Conservation (phyloP, 1,140 invertebrate genomes). For the Drosophila parvula region DNA sequence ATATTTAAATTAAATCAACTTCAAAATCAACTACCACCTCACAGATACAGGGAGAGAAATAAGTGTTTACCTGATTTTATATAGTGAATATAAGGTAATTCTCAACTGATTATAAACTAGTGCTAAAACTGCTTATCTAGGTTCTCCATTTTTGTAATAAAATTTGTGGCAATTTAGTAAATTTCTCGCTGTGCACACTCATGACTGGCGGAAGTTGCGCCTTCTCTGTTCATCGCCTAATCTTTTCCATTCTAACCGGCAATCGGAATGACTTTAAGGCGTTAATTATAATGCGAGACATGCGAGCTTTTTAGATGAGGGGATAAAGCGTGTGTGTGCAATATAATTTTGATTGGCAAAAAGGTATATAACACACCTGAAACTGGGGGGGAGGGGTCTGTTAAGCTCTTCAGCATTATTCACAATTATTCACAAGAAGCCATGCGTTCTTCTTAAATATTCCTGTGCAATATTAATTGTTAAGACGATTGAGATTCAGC, state of each 20-base stretch:
- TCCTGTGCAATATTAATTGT: neutral
- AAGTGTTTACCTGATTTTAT: too few species aligned
- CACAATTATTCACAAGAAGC: neutral
- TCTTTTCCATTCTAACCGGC: constrained; percentile 31
- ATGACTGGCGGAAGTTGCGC: constrained; percentile 16
- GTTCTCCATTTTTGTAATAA: neutral
- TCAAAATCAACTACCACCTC: constrained; percentile 36
- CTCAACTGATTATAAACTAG: too few species aligned
- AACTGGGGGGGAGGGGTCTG: neutral
- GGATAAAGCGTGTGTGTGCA: constrained; percentile 16
- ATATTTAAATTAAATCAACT: constrained; percentile 79
- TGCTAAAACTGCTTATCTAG: too few species aligned
- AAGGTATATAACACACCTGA: constrained; percentile 16
- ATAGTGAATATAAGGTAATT: too few species aligned
- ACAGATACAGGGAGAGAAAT: neutral
- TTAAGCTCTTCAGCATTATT: neutral
- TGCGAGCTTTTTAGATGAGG: constrained; percentile 11
- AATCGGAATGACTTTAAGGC: constrained; percentile 59
- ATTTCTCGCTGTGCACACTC: neutral
- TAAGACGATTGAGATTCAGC: too few species aligned
- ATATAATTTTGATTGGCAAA: constrained; percentile 19
- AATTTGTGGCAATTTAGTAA: fast-evolving
- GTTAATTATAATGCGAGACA: constrained; percentile 69
- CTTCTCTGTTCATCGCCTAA: neutral
- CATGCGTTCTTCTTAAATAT: neutral